Evolutionary conservation across 2,888 invertebrate genomes (phyloP).

Genomic region (Diarsia dahlii): DNA sequence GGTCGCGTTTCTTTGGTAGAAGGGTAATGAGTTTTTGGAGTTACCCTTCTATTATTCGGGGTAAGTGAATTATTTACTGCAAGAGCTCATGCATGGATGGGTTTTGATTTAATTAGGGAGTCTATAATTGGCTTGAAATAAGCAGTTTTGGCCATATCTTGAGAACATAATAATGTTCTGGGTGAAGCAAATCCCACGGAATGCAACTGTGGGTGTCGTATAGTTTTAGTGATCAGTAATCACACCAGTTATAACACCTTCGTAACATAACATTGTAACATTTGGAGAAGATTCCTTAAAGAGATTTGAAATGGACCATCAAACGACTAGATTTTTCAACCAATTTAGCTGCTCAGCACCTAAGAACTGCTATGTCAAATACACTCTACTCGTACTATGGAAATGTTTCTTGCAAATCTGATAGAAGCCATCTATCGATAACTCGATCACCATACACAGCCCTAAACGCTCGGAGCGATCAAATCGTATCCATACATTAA

Average conservation of each 20-base stretch:
- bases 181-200: background rate
- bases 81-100: constrained; percentile 3
- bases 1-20: constrained; percentile 51
- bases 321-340: background rate
- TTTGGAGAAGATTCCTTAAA: background rate
- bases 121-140: constrained; percentile 11
- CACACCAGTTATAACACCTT: background rate
- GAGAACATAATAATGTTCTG: background rate
- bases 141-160: background rate
- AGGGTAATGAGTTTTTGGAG: constrained; percentile 52
- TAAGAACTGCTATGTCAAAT: too few relatives aligned
- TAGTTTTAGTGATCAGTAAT: background rate
- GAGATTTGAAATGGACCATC: background rate
- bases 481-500: constrained; percentile 87
- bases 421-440: constrained; percentile 50
- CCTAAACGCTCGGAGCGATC: constrained; percentile 82
- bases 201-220: background rate
- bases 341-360: background rate
- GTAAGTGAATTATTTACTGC: constrained; percentile 37
- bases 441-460: constrained; percentile 61
- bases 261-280: background rate
- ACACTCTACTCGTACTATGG: background rate
- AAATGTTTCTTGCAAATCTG: background rate
- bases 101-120: constrained; percentile 30
- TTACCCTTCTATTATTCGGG: constrained; percentile 38